Evolutionary conservation across 2,797 vertebrate species (phyloP).

Genomic region (Hemitrygon akajei): DNA sequence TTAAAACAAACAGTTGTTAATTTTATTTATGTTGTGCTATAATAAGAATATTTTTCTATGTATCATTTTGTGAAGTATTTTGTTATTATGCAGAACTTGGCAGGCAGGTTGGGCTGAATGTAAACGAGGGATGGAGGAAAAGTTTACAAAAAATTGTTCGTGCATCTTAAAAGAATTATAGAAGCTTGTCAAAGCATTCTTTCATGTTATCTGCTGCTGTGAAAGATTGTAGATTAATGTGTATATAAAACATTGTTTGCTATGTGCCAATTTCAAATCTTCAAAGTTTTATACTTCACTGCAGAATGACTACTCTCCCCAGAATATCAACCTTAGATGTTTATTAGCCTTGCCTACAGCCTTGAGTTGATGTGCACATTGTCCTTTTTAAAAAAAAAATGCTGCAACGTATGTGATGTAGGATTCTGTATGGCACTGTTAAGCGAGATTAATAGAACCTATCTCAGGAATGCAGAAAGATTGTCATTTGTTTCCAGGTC

Average conservation of each 20-base stretch:
- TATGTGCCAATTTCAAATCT: neutral
- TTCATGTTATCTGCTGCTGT: neutral
- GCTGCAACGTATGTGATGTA: too few relatives aligned
- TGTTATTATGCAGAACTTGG: neutral
- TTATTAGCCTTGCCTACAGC: too few relatives aligned
- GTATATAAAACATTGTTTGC: neutral
- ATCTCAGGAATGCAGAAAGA: too few relatives aligned
- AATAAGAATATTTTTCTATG: neutral
- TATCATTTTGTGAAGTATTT: neutral
- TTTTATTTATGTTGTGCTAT: neutral
- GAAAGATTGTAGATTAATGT: neutral
- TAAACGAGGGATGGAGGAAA: too few relatives aligned
- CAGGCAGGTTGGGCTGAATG: neutral
- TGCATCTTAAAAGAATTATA: neutral
- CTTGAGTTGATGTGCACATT: too few relatives aligned
- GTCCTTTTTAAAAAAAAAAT: too few relatives aligned
- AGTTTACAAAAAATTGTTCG: neutral
- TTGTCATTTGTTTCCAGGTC: too few relatives aligned
- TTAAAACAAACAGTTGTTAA: slow-evolving; percentile 9
- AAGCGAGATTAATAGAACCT: too few relatives aligned
- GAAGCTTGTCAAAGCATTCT: neutral
- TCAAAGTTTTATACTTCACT: neutral
- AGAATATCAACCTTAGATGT: too few relatives aligned
- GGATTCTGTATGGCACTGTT: too few relatives aligned
- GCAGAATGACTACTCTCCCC: too few relatives aligned